Evolutionary conservation across 1,140 invertebrate genomes (phyloP).

Genomic region (Eciton burchellii): DNA sequence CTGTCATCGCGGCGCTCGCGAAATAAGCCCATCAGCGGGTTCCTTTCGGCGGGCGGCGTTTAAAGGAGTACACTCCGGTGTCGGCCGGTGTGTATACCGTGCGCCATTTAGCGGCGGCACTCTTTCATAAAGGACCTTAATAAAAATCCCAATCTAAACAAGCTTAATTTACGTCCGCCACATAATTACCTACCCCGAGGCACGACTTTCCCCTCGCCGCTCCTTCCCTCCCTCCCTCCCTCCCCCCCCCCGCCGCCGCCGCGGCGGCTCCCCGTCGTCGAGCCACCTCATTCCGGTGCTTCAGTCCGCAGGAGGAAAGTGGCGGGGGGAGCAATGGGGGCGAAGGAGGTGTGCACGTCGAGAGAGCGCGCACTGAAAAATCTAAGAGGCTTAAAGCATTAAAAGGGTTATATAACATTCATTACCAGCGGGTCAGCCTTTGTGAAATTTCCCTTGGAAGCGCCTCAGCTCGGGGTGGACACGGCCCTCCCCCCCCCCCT

Average conservation of each 20-base stretch:
- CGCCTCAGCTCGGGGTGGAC: conserved; percentile 59
- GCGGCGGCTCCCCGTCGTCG: conserved; percentile 37
- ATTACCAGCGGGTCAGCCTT: conserved; percentile 85
- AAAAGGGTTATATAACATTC: conserved; percentile 86
- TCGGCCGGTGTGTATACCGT: conserved; percentile 69
- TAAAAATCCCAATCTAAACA: conserved; percentile 86
- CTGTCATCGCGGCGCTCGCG: conserved; percentile 19
- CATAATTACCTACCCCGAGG: conserved; percentile 85
- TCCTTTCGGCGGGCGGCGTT: conserved; percentile 65
- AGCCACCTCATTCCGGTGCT: conserved; percentile 72
- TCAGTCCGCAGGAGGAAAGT: conserved; percentile 65
- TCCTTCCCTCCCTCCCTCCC: no score
- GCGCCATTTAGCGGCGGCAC: conserved; percentile 80
- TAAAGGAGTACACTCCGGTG: conserved; percentile 71
- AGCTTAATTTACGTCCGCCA: conserved; percentile 86
- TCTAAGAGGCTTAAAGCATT: conserved; percentile 86
- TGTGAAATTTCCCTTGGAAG: conserved; percentile 84
- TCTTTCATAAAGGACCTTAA: conserved; percentile 84
- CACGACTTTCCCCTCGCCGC: conserved; percentile 59
- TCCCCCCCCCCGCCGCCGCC: conserved; percentile 19
- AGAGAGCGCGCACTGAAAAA: conserved; percentile 84
- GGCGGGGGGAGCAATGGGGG: conserved; percentile 29
- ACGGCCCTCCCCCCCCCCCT: conserved; percentile 63
- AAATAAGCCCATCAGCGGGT: conserved; percentile 36
- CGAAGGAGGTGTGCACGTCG: conserved; percentile 67